Percentiles rank a stretch among this genome's conserved stretches.
Conservation (phyloP, 2,797 vertebrate species). For the Enteromius trimaculatus region DNA sequence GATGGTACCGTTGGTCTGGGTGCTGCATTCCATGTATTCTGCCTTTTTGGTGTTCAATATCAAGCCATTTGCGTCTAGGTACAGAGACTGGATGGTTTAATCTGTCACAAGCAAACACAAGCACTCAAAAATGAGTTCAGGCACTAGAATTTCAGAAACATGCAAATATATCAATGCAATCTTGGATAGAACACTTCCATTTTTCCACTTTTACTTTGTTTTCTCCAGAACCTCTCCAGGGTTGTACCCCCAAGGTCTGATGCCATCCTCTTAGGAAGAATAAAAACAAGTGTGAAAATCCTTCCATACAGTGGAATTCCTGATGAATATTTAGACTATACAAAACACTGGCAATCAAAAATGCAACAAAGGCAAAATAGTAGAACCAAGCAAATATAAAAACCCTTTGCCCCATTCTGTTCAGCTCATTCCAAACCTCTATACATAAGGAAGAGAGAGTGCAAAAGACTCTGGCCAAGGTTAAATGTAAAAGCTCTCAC, state of each 20-base stretch:
- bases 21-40: too few species aligned
- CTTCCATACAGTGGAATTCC: background rate
- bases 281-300: conserved; percentile 2
- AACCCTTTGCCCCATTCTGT: background rate
- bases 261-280: conserved; percentile 75
- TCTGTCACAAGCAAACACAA: conserved; percentile 69
- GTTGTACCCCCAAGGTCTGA: conserved; percentile 86
- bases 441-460: background rate
- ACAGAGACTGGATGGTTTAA: conserved; percentile 72
- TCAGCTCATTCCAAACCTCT: conserved; percentile 30
- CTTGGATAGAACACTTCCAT: background rate
- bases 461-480: background rate
- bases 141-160: conserved; percentile 60
- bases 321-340: conserved; percentile 1
- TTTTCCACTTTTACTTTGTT: conserved; percentile 64
- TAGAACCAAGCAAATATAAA: background rate
- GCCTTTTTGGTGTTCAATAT: too few species aligned
- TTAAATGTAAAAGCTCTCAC: background rate
- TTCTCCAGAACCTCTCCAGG: conserved; percentile 84
- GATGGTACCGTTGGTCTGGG: too few species aligned
- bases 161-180: background rate
- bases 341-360: background rate
- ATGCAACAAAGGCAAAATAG: conserved; percentile 17
- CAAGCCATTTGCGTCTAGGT: background rate
- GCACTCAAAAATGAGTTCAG: conserved; percentile 10